phyloP scores from a whole-genome alignment of 2,113 vertebrate species.

The Vimba vimba region DNA sequence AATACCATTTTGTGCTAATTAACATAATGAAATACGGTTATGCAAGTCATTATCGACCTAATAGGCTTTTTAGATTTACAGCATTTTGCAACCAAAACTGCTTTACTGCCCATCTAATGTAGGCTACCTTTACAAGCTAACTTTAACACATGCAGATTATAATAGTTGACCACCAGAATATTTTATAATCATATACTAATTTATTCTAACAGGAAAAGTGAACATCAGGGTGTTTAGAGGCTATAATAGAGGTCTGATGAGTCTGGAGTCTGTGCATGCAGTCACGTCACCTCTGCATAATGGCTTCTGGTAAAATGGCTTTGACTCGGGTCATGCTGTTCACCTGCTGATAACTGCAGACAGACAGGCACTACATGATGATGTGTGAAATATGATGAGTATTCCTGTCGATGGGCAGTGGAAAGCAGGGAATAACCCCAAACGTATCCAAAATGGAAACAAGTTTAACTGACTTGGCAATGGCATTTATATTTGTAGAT shows the following conservation, averaged over 20 bases:
- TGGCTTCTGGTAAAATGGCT: not conserved
- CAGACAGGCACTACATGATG: slow-evolving; percentile 31
- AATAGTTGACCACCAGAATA: not conserved
- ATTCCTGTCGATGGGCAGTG: slow-evolving; percentile 23
- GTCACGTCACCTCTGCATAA: slow-evolving; percentile 17
- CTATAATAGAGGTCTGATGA: slow-evolving; percentile 7
- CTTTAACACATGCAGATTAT: slow-evolving; percentile 5
- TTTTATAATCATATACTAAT: slow-evolving; percentile 1
- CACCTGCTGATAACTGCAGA: slow-evolving; percentile 28
- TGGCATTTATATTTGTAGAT: not conserved
- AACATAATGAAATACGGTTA: not conserved
- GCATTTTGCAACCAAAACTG: not conserved
- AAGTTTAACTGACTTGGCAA: not conserved
- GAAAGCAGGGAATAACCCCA: slow-evolving; percentile 31
- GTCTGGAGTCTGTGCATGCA: slow-evolving; percentile 35
- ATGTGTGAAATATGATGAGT: not conserved
- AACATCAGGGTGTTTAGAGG: slow-evolving; percentile 9
- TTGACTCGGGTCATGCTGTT: slow-evolving; percentile 35
- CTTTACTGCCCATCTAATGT: not conserved
- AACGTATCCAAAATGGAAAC: not conserved
- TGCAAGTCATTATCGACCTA: not conserved
- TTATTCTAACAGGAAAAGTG: slow-evolving; percentile 24
- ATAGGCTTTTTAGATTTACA: not conserved
- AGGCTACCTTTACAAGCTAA: not conserved
- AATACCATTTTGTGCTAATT: not conserved